Evolutionary conservation across 2,797 vertebrate genomes (phyloP).

Genomic region (Austrolebias charrua): DNA sequence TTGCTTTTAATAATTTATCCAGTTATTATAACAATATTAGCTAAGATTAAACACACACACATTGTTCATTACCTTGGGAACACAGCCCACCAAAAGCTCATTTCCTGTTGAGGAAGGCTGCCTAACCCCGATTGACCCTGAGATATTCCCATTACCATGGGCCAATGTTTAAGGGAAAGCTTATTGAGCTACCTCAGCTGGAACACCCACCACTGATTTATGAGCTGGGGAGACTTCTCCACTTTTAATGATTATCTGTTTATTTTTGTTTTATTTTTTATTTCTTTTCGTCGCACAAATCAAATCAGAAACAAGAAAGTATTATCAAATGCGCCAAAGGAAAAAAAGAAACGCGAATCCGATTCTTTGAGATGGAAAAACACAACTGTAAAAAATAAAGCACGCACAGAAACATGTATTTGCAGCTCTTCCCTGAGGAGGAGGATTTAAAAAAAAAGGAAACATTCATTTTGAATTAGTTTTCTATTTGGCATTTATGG

Average conservation of each 20-base stretch:
- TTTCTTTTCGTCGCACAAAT: conserved; percentile 43
- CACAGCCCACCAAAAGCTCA: conserved; percentile 84
- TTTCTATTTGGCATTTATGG: conserved; percentile 42
- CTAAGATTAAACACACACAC: conserved; percentile 84
- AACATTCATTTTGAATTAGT: conserved; percentile 42
- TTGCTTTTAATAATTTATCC: conserved; percentile 88
- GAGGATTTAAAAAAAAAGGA: conserved; percentile 16
- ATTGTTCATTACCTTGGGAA: conserved; percentile 85
- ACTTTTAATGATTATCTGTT: conserved; percentile 78
- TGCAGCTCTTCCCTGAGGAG: conserved; percentile 22
- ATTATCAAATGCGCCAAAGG: conserved; percentile 55
- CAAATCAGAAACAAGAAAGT: conserved; percentile 68
- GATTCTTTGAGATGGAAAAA: conserved; percentile 31
- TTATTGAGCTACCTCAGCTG: conserved; percentile 80
- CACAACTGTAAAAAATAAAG: conserved; percentile 46
- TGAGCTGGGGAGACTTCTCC: conserved; percentile 57
- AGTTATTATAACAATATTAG: conserved; percentile 88
- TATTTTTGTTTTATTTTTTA: conserved; percentile 45
- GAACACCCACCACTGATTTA: conserved; percentile 75
- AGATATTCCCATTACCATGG: conserved; percentile 84
- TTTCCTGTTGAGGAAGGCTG: conserved; percentile 85
- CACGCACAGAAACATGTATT: conserved; percentile 33
- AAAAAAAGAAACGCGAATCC: conserved; percentile 45
- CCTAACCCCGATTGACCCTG: conserved; percentile 82
- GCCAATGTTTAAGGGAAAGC: conserved; percentile 79